Percentiles rank a stretch among this genome's conserved stretches.
phyloP scores from a whole-genome alignment of 2,888 invertebrate genomes.

The Apodemia mormo region DNA sequence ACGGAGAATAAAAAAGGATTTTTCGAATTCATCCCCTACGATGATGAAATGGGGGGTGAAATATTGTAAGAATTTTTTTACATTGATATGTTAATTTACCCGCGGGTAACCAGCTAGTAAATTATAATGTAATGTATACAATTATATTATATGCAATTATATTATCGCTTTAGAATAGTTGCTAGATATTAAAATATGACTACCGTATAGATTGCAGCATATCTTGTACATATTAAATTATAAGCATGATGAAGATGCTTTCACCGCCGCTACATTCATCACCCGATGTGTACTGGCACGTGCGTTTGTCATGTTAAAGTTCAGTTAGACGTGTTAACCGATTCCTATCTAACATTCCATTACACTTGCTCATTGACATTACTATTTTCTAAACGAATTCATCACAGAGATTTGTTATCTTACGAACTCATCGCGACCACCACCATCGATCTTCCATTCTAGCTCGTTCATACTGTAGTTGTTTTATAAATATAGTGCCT shows the following conservation, averaged over 20 bases:
- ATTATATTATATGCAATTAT: constrained; percentile 17
- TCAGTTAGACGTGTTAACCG: constrained; percentile 41
- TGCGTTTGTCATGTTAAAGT: constrained; percentile 59
- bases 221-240: neutral
- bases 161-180: neutral
- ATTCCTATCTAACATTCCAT: constrained; percentile 48
- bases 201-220: constrained; percentile 3
- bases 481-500: constrained; percentile 40
- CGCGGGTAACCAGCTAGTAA: too few species aligned
- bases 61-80: too few species aligned
- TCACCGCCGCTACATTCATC: constrained; percentile 14
- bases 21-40: too few species aligned
- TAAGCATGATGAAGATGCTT: neutral
- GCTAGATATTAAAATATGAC: constrained; percentile 2
- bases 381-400: constrained; percentile 70
- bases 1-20: too few species aligned
- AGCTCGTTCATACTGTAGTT: constrained; percentile 52
- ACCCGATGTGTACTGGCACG: constrained; percentile 45
- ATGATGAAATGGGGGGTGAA: too few species aligned
- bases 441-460: constrained; percentile 66
- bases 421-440: constrained; percentile 53
- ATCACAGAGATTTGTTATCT: constrained; percentile 72
- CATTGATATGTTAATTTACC: too few species aligned
- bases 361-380: constrained; percentile 57
- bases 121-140: neutral